Evolutionary conservation across 2,113 vertebrate species (phyloP).

Genomic region (Dicentrarchus labrax): DNA sequence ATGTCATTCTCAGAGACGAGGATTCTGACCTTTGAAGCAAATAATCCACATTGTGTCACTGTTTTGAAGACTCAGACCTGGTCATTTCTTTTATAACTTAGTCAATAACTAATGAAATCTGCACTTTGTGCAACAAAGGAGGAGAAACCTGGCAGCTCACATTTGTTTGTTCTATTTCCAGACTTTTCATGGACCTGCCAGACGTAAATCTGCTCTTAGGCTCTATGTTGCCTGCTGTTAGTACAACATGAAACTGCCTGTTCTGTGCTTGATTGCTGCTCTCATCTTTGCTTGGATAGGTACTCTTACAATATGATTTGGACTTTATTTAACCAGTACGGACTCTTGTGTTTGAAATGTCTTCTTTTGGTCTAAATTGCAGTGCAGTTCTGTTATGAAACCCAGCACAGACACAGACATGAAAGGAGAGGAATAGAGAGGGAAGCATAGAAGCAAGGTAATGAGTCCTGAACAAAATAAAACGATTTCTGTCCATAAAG

Average conservation of each 20-base stretch:
- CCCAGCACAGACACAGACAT: not conserved
- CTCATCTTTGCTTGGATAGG: not conserved
- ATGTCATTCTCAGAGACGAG: not conserved
- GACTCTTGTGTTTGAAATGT: not conserved
- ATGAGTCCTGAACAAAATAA: not conserved
- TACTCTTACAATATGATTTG: not conserved
- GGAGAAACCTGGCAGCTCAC: not conserved
- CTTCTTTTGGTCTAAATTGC: not conserved
- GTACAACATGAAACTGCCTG: not conserved
- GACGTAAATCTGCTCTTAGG: not conserved
- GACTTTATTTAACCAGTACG: not conserved
- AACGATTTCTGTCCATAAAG: not conserved
- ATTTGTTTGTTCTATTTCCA: not conserved
- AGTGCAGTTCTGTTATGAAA: not conserved
- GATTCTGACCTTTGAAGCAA: not conserved
- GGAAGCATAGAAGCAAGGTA: not conserved
- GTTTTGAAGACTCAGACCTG: not conserved
- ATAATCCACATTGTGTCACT: not conserved
- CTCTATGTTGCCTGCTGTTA: not conserved
- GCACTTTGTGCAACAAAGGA: not conserved
- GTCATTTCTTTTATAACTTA: not conserved
- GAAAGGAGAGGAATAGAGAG: not conserved
- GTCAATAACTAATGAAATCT: not conserved
- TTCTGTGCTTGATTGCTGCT: not conserved
- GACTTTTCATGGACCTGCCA: not conserved